Evolutionary conservation across 2,113 vertebrate genomes (phyloP).

Genomic region (Notiomystis cincta): DNA sequence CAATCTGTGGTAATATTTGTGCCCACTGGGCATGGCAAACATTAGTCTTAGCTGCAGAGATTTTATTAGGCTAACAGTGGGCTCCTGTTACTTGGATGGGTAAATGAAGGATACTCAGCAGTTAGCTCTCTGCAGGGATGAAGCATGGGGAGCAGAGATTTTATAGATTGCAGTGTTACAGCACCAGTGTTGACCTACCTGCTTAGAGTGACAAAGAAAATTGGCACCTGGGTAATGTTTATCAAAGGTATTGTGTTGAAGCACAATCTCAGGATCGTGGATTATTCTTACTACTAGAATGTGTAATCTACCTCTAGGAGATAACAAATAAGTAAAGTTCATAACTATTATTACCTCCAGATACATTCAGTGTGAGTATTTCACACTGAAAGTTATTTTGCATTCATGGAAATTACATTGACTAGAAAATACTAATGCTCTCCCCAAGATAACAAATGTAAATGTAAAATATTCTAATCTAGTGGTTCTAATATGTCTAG

Average conservation of each 20-base stretch:
- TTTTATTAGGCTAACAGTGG: not conserved
- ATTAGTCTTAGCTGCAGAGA: not conserved
- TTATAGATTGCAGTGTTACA: not conserved
- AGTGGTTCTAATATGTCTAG: not conserved
- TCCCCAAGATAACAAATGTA: constrained; percentile 61
- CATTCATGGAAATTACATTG: constrained; percentile 65
- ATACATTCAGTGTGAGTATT: constrained; percentile 29
- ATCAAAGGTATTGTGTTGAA: not conserved
- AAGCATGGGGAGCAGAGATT: not conserved
- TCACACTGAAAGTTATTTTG: constrained; percentile 31
- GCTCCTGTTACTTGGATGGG: not conserved
- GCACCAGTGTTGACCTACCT: not conserved
- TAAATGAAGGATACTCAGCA: not conserved
- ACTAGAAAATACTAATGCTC: constrained; percentile 65
- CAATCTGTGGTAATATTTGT: not conserved
- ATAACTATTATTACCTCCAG: constrained; percentile 54
- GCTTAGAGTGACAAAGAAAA: not conserved
- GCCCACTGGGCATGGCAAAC: not conserved
- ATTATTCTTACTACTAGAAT: constrained; percentile 21
- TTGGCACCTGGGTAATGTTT: not conserved
- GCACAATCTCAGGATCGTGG: not conserved
- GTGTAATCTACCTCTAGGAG: constrained; percentile 4
- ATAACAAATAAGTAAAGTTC: constrained; percentile 57
- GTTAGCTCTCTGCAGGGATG: not conserved
- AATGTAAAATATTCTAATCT: constrained; percentile 57